A percentile compares a stretch with the other conserved stretches of the same genome.
Conservation (phyloP, 2,888 invertebrate genomes). For the Lottia gigantea region DNA sequence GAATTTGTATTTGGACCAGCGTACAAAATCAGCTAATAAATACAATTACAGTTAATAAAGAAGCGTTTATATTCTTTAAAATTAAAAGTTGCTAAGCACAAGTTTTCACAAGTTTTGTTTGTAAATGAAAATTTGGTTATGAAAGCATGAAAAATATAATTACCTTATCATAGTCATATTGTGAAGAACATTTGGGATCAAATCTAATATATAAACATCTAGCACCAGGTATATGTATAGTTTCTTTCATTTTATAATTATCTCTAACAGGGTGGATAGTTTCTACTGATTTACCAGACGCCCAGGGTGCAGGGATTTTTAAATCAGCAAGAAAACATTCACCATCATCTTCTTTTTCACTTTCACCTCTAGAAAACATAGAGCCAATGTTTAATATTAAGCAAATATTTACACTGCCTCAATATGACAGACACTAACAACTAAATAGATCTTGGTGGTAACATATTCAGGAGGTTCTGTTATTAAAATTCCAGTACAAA, state of each 20-base stretch:
- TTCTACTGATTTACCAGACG: slow-evolving; percentile 65
- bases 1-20: slow-evolving; percentile 64
- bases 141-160: too few species aligned
- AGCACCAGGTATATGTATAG: slow-evolving; percentile 67
- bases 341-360: slow-evolving; percentile 53
- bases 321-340: slow-evolving; percentile 64
- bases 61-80: too few species aligned
- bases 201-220: slow-evolving; percentile 66
- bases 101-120: too few species aligned
- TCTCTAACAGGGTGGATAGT: slow-evolving; percentile 68
- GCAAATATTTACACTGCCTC: too few species aligned
- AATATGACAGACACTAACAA: too few species aligned
- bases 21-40: slow-evolving; percentile 61
- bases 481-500: too few species aligned
- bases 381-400: too few species aligned
- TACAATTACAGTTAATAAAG: neutral
- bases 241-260: slow-evolving; percentile 68
- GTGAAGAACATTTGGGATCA: slow-evolving; percentile 66
- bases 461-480: too few species aligned
- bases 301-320: slow-evolving; percentile 68
- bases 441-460: too few species aligned
- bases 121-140: too few species aligned
- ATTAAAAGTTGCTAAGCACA: too few species aligned
- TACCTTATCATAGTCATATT: slow-evolving; percentile 69
- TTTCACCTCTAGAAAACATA: slow-evolving; percentile 26